Percentiles rank a stretch among this genome's conserved stretches.
Evolutionary conservation across 1,140 invertebrate species (phyloP).

Genomic region (Platyscapa corneri): DNA sequence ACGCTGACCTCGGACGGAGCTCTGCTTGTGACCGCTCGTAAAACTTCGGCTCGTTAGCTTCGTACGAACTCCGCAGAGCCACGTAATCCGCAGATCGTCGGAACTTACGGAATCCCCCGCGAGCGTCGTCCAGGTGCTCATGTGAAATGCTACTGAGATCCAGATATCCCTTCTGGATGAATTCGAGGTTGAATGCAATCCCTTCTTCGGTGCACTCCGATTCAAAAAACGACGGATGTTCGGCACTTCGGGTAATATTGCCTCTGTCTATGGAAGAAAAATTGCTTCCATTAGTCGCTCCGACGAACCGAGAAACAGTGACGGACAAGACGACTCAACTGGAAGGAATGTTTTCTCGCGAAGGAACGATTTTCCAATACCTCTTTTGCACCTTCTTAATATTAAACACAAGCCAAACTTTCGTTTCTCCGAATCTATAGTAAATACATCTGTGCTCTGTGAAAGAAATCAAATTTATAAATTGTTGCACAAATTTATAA

Average conservation of each 20-base stretch:
- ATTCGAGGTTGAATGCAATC: no score
- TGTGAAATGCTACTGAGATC: no score
- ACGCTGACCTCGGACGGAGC: background rate
- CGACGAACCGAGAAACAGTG: background rate
- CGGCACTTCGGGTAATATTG: background rate
- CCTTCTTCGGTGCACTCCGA: background rate
- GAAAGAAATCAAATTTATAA: no score
- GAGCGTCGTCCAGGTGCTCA: no score
- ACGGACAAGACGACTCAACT: background rate
- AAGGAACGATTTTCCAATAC: no score
- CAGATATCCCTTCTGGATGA: background rate
- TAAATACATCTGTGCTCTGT: no score
- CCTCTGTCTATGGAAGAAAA: background rate
- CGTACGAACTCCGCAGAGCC: background rate
- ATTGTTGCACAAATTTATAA: no score
- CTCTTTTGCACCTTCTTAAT: no score
- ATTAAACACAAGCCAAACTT: no score
- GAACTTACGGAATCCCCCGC: background rate
- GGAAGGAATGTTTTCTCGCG: background rate
- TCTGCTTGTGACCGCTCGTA: background rate
- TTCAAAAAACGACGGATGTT: background rate
- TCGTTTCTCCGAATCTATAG: no score
- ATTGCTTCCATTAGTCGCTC: background rate
- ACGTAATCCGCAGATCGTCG: background rate
- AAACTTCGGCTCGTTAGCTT: background rate